These are phyloP conservation scores for Loris lydekkerianus DNA, from an alignment of 2,797 vertebrate species.

Conservation along the genomic window DNA sequence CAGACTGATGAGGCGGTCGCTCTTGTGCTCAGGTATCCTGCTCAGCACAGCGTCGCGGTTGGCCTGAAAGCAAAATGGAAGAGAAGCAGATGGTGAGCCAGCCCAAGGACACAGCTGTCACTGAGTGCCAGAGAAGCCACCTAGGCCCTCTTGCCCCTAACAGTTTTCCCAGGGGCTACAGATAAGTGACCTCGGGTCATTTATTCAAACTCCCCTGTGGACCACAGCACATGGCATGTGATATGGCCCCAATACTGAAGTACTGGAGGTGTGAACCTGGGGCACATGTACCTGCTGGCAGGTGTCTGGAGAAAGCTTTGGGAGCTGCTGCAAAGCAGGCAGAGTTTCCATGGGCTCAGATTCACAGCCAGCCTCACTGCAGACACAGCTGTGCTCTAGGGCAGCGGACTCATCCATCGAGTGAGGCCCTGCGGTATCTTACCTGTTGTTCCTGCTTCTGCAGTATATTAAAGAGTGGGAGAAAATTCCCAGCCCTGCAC, in stretches of 20 bases:
- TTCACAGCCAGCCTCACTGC: neutral
- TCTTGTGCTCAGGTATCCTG: slow-evolving; percentile 98
- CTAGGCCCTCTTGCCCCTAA: neutral
- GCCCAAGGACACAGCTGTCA: neutral
- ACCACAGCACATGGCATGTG: accelerated
- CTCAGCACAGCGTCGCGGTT: slow-evolving; percentile 98
- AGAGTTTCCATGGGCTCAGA: neutral
- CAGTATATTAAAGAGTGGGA: neutral
- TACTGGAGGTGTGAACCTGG: neutral
- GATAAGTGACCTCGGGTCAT: neutral
- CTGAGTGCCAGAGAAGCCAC: neutral
- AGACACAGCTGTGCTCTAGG: neutral
- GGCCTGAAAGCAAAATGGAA: slow-evolving; percentile 85
- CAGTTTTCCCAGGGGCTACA: neutral
- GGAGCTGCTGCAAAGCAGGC: neutral
- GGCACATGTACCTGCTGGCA: neutral
- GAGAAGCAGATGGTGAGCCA: slow-evolving; percentile 51
- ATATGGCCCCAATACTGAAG: neutral
- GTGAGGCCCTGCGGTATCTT: neutral
- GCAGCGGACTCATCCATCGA: neutral
- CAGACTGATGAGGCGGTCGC: slow-evolving; percentile 97
- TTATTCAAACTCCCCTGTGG: neutral
- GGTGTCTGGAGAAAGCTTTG: neutral
- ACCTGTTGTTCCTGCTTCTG: neutral
- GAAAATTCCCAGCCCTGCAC: neutral